phyloP scores from a whole-genome alignment of 1,140 invertebrate species.

The Musca domestica region DNA sequence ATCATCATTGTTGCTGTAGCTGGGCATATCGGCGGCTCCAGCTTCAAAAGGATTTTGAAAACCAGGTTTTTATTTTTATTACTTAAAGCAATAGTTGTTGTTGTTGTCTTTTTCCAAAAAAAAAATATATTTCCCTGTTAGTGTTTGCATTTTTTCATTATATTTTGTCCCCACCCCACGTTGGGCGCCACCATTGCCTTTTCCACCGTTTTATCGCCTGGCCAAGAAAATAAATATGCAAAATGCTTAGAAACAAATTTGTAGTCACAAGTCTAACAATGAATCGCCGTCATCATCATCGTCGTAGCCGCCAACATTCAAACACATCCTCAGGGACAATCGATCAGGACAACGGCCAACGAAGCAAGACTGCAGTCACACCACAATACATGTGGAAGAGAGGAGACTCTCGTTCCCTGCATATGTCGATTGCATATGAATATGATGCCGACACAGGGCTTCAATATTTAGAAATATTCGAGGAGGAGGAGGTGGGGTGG shows the following conservation, averaged over 20 bases:
- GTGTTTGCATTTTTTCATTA: too few species aligned
- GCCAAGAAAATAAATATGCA: conserved; percentile 14
- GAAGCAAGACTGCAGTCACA: background rate
- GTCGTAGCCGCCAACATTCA: too few species aligned
- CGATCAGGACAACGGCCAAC: too few species aligned
- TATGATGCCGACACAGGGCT: background rate
- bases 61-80: too few species aligned
- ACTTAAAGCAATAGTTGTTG: background rate
- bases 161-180: too few species aligned
- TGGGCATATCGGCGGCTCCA: too few species aligned
- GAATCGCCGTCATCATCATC: background rate
- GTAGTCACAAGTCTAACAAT: conserved; percentile 10
- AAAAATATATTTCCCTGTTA: background rate
- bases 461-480: too few species aligned
- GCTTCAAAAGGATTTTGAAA: too few species aligned
- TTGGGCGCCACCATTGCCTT: too few species aligned
- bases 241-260: conserved; percentile 23
- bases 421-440: conserved; percentile 11
- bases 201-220: too few species aligned
- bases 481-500: background rate
- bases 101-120: conserved; percentile 1
- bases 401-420: background rate
- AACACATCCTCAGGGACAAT: too few species aligned
- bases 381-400: background rate
- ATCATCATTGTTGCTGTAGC: background rate